A percentile compares a stretch with the other conserved stretches of the same genome.
phyloP scores from a whole-genome alignment of 2,113 vertebrate genomes.

The Carassius auratus region DNA sequence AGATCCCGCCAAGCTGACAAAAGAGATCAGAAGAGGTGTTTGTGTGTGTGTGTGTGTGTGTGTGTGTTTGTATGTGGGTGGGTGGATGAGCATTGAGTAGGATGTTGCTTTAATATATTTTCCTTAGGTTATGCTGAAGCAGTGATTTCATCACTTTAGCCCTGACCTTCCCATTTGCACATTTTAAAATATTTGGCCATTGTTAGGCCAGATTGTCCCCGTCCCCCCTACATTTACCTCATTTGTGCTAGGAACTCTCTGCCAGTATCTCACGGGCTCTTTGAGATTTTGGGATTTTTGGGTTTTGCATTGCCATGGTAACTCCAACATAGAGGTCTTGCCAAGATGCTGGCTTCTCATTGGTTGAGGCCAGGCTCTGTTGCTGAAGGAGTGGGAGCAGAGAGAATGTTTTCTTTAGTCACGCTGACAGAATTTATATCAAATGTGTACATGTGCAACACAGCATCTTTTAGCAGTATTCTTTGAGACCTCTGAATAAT shows the following conservation, averaged over 20 bases:
- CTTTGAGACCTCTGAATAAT: slow-evolving; percentile 28
- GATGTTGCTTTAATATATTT: slow-evolving; percentile 15
- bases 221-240: slow-evolving; percentile 39
- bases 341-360: slow-evolving; percentile 63
- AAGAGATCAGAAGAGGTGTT: slow-evolving; percentile 98
- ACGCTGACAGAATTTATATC: slow-evolving; percentile 29
- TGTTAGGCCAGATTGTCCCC: slow-evolving; percentile 28
- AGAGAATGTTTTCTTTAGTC: slow-evolving; percentile 45
- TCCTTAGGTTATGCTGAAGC: slow-evolving; percentile 17
- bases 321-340: slow-evolving; percentile 65
- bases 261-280: slow-evolving; percentile 40
- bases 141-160: slow-evolving; percentile 60
- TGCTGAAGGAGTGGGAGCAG: slow-evolving; percentile 63
- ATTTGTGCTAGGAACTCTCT: slow-evolving; percentile 38
- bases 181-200: slow-evolving; percentile 45
- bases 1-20: slow-evolving; percentile 94
- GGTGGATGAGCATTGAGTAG: slow-evolving; percentile 40
- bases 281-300: slow-evolving; percentile 62
- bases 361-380: slow-evolving; percentile 58
- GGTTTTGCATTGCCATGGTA: slow-evolving; percentile 74
- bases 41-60: slow-evolving; percentile 76
- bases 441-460: slow-evolving; percentile 26
- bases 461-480: slow-evolving; percentile 2
- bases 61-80: slow-evolving; percentile 49
- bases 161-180: slow-evolving; percentile 53